Conservation (phyloP, 2,888 invertebrate genomes). For the Cryptocephalus moraei region DNA sequence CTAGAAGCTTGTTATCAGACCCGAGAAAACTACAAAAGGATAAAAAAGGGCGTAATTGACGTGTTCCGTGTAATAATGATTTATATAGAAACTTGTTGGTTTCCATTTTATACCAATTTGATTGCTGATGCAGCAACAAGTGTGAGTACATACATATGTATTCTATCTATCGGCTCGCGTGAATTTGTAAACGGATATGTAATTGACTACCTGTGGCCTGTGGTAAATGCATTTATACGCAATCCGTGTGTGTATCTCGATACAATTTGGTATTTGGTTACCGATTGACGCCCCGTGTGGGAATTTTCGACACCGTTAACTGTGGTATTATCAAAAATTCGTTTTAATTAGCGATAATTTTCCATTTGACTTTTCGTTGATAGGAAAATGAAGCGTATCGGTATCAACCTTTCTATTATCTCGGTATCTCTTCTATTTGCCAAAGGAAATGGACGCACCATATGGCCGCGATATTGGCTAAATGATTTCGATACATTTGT, state of each 20-base stretch:
- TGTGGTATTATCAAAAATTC: no score
- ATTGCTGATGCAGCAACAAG: slow-evolving; percentile 18
- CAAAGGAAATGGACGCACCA: slow-evolving; percentile 28
- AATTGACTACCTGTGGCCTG: slow-evolving; percentile 25
- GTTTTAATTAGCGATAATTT: no score
- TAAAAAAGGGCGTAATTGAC: no score
- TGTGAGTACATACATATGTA: slow-evolving; percentile 12
- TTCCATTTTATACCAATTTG: no score
- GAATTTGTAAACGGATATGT: slow-evolving; percentile 21
- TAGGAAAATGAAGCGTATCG: no score
- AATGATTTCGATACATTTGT: slow-evolving; percentile 22
- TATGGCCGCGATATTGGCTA: slow-evolving; percentile 27
- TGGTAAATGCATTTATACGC: slow-evolving; percentile 14
- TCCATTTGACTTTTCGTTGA: no score
- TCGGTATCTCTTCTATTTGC: slow-evolving; percentile 16
- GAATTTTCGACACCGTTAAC: no score
- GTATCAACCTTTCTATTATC: no score
- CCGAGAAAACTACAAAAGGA: no score
- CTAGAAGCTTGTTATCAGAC: no score
- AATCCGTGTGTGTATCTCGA: slow-evolving; percentile 5
- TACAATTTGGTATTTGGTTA: slow-evolving; percentile 3
- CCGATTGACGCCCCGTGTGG: not conserved
- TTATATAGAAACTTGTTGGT: no score
- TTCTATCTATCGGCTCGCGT: slow-evolving; percentile 18
- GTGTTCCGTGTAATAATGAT: no score